Evolutionary conservation across 1,140 invertebrate genomes (phyloP).

Genomic region (Marisa cornuarietis): DNA sequence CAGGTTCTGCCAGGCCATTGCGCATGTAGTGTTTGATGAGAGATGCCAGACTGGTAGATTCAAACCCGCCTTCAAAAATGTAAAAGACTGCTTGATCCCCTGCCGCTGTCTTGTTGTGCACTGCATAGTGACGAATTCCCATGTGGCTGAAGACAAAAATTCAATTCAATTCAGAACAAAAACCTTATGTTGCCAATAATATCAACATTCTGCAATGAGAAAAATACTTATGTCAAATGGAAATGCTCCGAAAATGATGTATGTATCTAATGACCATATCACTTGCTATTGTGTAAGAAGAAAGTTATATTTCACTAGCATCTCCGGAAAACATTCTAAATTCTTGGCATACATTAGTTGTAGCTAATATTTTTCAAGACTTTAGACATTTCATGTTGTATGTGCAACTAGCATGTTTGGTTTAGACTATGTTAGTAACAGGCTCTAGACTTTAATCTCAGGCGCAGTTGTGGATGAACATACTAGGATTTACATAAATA

Average conservation of each 20-base stretch:
- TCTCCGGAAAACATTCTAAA: neutral
- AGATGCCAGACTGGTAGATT: neutral
- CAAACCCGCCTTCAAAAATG: slow-evolving; percentile 1
- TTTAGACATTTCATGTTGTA: too few relatives aligned
- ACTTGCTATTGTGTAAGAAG: too few relatives aligned
- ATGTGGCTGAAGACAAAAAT: slow-evolving; percentile 1
- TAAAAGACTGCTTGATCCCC: neutral
- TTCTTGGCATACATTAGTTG: neutral
- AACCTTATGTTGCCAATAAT: neutral
- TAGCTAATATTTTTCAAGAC: neutral
- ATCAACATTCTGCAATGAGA: neutral
- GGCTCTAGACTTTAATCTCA: neutral
- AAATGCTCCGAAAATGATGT: too few relatives aligned
- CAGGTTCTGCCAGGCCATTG: neutral
- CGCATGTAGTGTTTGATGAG: slow-evolving; percentile 5
- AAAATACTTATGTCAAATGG: too few relatives aligned
- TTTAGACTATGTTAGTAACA: too few relatives aligned
- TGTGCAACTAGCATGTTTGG: too few relatives aligned
- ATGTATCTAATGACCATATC: too few relatives aligned
- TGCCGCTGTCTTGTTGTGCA: neutral
- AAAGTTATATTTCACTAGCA: too few relatives aligned
- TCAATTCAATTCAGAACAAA: too few relatives aligned
- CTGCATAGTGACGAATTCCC: neutral
- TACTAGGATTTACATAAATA: too few relatives aligned
- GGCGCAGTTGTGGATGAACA: neutral